These are phyloP conservation scores for Ommatoiulus sabulosus DNA, from an alignment of 2,888 invertebrate species.

Conservation along the genomic window DNA sequence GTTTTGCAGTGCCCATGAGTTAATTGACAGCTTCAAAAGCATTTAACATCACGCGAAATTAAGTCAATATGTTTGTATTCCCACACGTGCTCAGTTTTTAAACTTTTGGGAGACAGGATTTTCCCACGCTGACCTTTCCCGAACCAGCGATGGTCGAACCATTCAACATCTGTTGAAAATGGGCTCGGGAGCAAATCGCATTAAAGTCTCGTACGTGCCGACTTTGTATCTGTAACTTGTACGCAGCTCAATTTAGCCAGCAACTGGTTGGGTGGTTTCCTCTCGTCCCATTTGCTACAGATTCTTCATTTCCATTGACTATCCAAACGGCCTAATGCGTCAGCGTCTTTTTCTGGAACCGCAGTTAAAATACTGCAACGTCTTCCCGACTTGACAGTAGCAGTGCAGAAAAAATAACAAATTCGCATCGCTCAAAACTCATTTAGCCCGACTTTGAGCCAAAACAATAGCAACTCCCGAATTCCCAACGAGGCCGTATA, in stretches of 20 bases:
- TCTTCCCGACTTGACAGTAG: background rate
- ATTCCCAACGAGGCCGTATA: conserved; percentile 15
- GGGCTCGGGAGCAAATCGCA: background rate
- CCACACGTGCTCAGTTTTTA: too few relatives aligned
- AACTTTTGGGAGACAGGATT: too few relatives aligned
- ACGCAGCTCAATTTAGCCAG: background rate
- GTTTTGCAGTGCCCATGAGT: too few relatives aligned
- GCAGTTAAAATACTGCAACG: background rate
- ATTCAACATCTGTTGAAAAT: background rate
- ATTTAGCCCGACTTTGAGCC: background rate
- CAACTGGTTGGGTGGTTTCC: background rate
- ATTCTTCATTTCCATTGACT: background rate
- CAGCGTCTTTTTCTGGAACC: background rate
- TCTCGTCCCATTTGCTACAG: background rate
- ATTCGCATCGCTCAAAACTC: background rate
- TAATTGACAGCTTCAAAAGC: too few relatives aligned
- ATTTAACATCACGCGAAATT: too few relatives aligned
- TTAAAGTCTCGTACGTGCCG: background rate
- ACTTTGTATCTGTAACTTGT: background rate
- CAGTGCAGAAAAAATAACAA: background rate
- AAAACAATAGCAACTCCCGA: background rate
- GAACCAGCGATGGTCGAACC: background rate
- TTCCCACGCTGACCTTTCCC: too few relatives aligned
- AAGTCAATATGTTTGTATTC: too few relatives aligned
- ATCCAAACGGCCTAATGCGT: background rate